Evolutionary conservation across 1,140 invertebrate species (phyloP).

Genomic region (Aradophagus sp.): DNA sequence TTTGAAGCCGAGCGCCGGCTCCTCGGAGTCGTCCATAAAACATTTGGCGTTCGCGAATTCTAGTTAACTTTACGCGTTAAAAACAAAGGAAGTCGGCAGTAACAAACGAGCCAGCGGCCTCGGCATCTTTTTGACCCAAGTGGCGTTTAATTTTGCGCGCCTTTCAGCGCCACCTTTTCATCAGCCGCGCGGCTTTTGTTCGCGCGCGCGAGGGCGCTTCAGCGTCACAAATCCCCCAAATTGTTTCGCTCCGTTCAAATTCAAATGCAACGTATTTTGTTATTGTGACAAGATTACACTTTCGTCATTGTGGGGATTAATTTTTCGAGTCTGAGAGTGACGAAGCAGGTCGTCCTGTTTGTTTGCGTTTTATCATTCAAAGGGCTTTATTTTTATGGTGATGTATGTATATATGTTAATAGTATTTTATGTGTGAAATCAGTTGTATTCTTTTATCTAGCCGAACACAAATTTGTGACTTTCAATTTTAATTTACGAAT

Average conservation of each 20-base stretch:
- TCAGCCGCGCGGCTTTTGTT: conserved; percentile 24
- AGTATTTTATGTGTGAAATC: no score
- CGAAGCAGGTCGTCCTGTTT: no score
- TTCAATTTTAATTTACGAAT: no score
- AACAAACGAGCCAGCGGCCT: conserved; percentile 22
- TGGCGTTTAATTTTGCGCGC: conserved; percentile 37
- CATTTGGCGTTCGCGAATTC: conserved; percentile 45
- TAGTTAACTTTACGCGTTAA: conserved; percentile 38
- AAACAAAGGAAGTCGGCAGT: conserved; percentile 32
- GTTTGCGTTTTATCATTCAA: no score
- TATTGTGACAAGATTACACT: no score
- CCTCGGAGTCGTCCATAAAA: conserved; percentile 46
- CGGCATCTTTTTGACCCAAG: conserved; percentile 32
- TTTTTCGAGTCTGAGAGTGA: no score
- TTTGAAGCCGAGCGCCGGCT: conserved; percentile 25
- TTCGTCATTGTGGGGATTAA: no score
- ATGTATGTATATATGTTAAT: no score
- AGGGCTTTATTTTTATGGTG: no score
- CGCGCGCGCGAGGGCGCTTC: conserved; percentile 7
- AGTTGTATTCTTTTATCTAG: no score
- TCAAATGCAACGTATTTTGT: conserved; percentile 13
- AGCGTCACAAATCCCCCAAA: conserved; percentile 25
- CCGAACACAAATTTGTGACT: no score
- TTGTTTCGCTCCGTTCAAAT: conserved; percentile 27
- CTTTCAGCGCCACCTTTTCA: conserved; percentile 34